Evolutionary conservation across 2,888 invertebrate genomes (phyloP), one percentile per base, ranked within the genome.

Genomic region (Argyra leucocephala): DNA sequence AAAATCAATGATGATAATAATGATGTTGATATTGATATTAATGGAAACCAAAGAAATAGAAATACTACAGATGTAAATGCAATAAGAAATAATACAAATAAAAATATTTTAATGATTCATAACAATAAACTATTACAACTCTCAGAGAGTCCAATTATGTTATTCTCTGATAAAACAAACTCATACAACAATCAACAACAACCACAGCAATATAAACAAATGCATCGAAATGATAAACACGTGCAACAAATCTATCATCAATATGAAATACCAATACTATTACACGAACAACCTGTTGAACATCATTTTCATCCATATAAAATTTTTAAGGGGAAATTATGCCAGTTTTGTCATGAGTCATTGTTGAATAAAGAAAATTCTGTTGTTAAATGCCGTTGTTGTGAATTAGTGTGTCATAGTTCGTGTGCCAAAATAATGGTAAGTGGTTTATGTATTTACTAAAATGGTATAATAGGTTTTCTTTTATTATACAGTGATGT

Each of bases 311-410:
- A 66, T 57, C 36, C 67, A 9, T 70, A 69, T 69, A 70, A 69
- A 63, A 64, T 67, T 26, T 62, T 67, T 6, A 67, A 70, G 68
- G 70, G 70, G 67, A 69, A 69, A 36, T 57, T 68, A 18, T 71
- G 71, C 66, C 71, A 71, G 66, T 67, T 71, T 62, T 71, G 71
- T 23, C 71, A 71, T 62, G n/a, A n/a, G n/a, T n/a, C n/a, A n/a
- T 65, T 68, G 62, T 65, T 68, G 22, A 64, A 66, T 58, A 67
- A 63, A 23, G 64, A 67, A 24, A 67, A 67, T 21, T 59, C 60
- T n/a, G 66, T 68, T 62, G 67, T 70, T 62, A 70, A 68, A 65
- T 71, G 71, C 58, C 66, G 67, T 4, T 59, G 67, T 60, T 71
- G 71, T 57, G 70, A 70, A 21, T 64, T 71, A 59, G 66, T 69